Evolutionary conservation across 2,797 vertebrate species (phyloP).

Genomic region (Rallus crepitans): DNA sequence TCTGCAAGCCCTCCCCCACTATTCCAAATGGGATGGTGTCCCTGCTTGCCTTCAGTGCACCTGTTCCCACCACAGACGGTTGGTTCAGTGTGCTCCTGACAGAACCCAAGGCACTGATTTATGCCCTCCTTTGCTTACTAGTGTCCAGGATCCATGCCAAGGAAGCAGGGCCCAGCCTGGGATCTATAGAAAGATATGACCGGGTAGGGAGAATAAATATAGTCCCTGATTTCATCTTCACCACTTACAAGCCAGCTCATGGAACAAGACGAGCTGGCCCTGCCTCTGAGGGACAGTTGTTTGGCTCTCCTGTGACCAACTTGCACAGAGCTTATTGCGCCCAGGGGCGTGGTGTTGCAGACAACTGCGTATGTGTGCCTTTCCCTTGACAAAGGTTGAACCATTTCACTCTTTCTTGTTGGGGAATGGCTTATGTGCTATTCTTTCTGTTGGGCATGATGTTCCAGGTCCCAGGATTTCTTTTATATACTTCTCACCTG

Average conservation of each 20-base stretch:
- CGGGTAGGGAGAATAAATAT: conserved; percentile 56
- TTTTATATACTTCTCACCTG: background rate
- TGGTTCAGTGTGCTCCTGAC: background rate
- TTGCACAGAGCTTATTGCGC: background rate
- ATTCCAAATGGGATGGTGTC: conserved; percentile 16
- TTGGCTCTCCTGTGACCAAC: rapidly evolving
- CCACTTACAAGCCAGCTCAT: background rate
- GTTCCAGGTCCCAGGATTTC: background rate
- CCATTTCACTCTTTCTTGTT: background rate
- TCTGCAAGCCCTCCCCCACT: background rate
- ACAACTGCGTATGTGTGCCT: background rate
- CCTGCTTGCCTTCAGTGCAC: conserved; percentile 77
- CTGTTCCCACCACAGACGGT: conserved; percentile 75
- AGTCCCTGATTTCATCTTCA: conserved; percentile 69
- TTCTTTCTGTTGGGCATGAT: background rate
- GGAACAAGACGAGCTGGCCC: background rate
- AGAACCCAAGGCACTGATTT: conserved; percentile 36
- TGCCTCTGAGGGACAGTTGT: background rate
- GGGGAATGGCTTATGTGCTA: rapidly evolving
- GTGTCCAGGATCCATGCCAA: conserved; percentile 41
- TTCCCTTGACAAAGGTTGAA: background rate
- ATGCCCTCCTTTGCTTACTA: conserved; percentile 58
- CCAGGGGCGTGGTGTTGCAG: background rate
- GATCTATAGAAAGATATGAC: conserved; percentile 41
- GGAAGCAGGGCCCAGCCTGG: background rate